Evolutionary conservation across 2,113 vertebrate species (phyloP), one percentile per base, ranked within the genome.

Genomic region (Triplophysa tibetana): DNA sequence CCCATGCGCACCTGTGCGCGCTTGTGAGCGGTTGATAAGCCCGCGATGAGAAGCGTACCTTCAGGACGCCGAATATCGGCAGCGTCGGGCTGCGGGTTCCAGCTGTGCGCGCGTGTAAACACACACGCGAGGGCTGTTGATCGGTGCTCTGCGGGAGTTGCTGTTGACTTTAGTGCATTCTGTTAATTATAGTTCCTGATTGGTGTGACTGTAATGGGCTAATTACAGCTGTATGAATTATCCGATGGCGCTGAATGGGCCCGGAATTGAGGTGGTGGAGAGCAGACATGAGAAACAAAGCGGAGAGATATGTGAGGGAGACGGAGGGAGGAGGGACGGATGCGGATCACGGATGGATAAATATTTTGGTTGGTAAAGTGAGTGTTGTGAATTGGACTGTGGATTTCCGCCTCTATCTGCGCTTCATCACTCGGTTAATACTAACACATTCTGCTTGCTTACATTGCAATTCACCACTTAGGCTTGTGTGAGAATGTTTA

Each of bases 181-280:
- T 91, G 89, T 90, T 92, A 92, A 93, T 93, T 92, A 92, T 84
- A 83, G 89, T 90, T 90, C 89, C 89, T 89, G 89, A 92, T 90
- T 92, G 91, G 91, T 91, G 89, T 81, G 87, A 87, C 87, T 88
- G 90, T 91, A 92, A 92, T 91, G 88, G 89, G 83, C 89, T 92
- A 91, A 93, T 93, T 92, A 92, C 84, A 84, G 66, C 85, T 86
- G 90, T 88, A 91, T 92, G 90, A 91, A 93, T 91, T 89, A 92
- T 89, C 78, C 84, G 88, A 88, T 90, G 88, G 88, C 79, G 88
- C 85, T 83, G 65, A 84, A 88, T 82, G 84, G 82, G 83, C 83
- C 9, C 75, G 82, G 88, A 80, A 72, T 80, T 83, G 69, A 72
- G 79, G 77, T 82, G 85, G 61, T 64, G 82, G 85, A 88, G 87